Conservation (phyloP, 1,140 invertebrate genomes). For the Ceratitis capitata region DNA sequence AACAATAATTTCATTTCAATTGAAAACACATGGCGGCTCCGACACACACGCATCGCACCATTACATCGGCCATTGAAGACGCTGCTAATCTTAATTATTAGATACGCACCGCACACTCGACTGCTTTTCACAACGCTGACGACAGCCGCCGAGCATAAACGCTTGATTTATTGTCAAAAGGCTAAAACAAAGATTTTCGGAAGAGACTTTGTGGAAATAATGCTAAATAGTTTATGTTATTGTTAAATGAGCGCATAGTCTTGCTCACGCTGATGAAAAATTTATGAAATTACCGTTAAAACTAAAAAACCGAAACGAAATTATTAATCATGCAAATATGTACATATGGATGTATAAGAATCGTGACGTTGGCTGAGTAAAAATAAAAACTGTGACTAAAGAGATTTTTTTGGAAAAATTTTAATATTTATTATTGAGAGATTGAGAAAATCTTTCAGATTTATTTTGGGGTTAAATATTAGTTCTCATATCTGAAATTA, state of each 20-base stretch:
- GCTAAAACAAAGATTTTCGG: not conserved
- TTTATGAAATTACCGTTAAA: slow-evolving; percentile 38
- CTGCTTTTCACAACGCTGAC: not conserved
- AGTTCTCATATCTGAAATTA: too few relatives aligned
- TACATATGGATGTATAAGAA: not conserved
- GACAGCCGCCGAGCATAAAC: not conserved
- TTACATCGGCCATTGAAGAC: not conserved
- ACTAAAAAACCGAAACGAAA: not conserved
- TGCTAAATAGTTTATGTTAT: not conserved
- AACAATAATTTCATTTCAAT: not conserved
- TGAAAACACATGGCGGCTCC: not conserved
- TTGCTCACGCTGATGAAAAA: not conserved
- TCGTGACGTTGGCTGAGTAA: not conserved
- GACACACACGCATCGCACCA: too few relatives aligned
- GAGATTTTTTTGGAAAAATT: slow-evolving; percentile 52
- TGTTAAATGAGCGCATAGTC: not conserved
- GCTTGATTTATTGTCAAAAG: not conserved
- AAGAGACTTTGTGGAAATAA: not conserved
- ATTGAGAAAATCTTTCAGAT: too few relatives aligned
- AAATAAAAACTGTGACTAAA: slow-evolving; percentile 4
- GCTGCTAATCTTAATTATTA: not conserved
- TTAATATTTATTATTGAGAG: slow-evolving; percentile 47
- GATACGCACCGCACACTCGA: not conserved
- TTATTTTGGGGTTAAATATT: too few relatives aligned
- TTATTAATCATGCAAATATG: slow-evolving; percentile 20